These are phyloP conservation scores for Porites divaricata DNA, from an alignment of 92 coral and sea anemone genomes.

Conservation along the genomic window DNA sequence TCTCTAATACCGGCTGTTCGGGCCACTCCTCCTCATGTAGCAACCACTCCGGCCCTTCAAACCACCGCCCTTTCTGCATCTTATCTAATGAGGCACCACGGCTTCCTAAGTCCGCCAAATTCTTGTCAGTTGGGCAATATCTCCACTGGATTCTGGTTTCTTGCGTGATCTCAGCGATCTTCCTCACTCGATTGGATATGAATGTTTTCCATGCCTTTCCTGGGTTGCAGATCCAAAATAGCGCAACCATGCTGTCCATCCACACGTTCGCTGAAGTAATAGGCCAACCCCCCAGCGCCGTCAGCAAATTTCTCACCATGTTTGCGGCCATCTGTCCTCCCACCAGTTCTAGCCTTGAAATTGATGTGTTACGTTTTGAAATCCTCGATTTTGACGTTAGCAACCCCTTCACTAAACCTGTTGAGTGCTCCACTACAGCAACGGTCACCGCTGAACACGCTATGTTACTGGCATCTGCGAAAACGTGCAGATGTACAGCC, in stretches of 20 bases:
- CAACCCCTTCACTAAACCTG: constrained; percentile 57
- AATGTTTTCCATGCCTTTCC: constrained; percentile 1
- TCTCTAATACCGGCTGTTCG: constrained; percentile 57
- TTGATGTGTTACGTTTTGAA: constrained; percentile 60
- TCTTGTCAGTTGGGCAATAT: constrained; percentile 50
- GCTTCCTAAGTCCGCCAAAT: no score
- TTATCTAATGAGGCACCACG: no score
- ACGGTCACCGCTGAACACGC: constrained; percentile 63
- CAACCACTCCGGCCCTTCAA: constrained; percentile 68
- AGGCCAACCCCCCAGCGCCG: constrained; percentile 43
- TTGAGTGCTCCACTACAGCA: constrained; percentile 46
- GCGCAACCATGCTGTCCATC: constrained; percentile 11
- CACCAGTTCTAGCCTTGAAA: constrained; percentile 62
- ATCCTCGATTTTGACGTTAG: constrained; percentile 45
- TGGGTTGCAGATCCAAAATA: constrained; percentile 48
- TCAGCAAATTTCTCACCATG: constrained; percentile 45
- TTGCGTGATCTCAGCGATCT: constrained; percentile 45
- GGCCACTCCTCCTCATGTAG: constrained; percentile 66
- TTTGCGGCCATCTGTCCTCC: no score
- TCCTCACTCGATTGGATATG: constrained; percentile 44
- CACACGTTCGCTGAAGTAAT: no score
- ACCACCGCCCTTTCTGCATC: no score
- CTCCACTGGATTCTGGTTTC: constrained; percentile 29
- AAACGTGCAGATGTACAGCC: constrained; percentile 42
- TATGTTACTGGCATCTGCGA: constrained; percentile 51